phyloP scores from a whole-genome alignment of 1,140 invertebrate species.

The Caerostris extrusa region DNA sequence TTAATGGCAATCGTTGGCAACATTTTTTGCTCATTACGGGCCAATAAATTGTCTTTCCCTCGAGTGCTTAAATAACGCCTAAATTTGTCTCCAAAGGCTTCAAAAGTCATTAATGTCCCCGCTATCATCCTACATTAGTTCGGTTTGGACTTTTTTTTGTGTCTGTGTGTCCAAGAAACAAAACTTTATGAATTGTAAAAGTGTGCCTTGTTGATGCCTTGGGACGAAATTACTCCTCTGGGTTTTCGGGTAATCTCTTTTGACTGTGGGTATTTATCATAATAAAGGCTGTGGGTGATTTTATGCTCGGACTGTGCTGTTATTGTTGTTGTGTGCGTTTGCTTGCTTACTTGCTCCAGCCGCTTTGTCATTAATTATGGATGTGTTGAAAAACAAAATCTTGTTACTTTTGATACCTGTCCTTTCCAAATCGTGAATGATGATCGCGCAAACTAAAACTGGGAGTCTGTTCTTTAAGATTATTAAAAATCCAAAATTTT shows the following conservation, averaged over 20 bases:
- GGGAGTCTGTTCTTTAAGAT: not conserved
- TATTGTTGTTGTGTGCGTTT: too few species aligned
- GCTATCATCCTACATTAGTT: not conserved
- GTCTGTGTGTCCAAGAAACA: not conserved
- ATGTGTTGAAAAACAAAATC: not conserved
- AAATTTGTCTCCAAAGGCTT: constrained; percentile 47
- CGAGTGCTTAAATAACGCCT: constrained; percentile 44
- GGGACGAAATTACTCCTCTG: not conserved
- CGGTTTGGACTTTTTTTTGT: too few species aligned
- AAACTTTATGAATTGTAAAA: constrained; percentile 49
- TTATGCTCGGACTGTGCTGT: not conserved
- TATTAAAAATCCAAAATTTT: constrained; percentile 9
- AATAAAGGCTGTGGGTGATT: constrained; percentile 44
- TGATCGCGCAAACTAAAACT: not conserved
- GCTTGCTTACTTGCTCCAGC: not conserved
- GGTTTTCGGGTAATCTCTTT: constrained; percentile 35
- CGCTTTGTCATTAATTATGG: not conserved
- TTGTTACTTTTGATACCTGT: not conserved
- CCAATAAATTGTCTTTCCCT: constrained; percentile 51
- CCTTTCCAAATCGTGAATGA: not conserved
- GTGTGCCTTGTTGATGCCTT: not conserved
- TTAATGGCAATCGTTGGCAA: constrained; percentile 45
- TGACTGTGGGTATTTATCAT: constrained; percentile 41
- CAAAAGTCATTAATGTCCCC: constrained; percentile 21
- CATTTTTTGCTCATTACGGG: constrained; percentile 49